Base-by-base conservation (phyloP, 2,888 invertebrate species). In the Cacoxenus indagator region DNA sequence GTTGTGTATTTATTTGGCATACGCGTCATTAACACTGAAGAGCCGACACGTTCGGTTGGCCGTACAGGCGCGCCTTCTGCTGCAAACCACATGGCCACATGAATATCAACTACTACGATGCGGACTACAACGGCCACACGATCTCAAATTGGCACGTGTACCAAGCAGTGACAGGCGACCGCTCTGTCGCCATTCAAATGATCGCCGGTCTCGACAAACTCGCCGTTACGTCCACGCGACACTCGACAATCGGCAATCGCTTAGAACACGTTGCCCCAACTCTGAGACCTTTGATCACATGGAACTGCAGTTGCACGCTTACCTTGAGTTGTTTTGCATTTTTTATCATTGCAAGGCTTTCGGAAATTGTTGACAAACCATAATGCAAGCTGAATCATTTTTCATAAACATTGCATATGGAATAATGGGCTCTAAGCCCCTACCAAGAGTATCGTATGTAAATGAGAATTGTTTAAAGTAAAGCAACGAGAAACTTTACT, bases 121-220 rank as follows among this genome's bases (percentile, higher is more conserved):
- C 9, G 1, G 14, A 43, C 55, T 14, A 14, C 26, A 59, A 14
- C 55, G 57, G 26, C 66, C 31, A 46, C 65, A 45, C 48, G 24
- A 31, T 64, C 26, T 29, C n/a, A 8, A 26, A 46, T 31, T 22
- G 17, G 22, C 11, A 57, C 29, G 17, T 51, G 85, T 86, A 85
- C 85, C 85, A 86, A 76, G 85, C 86, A 68, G 86, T 86, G 81
- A 83, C 85, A 86, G 85, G 80, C 83, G 67, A 73, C 19, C 45
- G 14, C 5, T 4, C 1, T 45, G 54, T 43, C 67, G 67, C 64
- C 75, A 64, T 66, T 66, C 65, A 64, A 70, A 59, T 27, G 17
- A 26, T 19, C 55, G 37, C 5, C 5, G 14, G 5, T 4, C 37
- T 37, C 9, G 9, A 1, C 37, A 1, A 14, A 4, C 37, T 37